A percentile compares a stretch with the other conserved stretches of the same genome.
Conservation (phyloP, 2,797 vertebrate genomes). For the Muscicapa striata region DNA sequence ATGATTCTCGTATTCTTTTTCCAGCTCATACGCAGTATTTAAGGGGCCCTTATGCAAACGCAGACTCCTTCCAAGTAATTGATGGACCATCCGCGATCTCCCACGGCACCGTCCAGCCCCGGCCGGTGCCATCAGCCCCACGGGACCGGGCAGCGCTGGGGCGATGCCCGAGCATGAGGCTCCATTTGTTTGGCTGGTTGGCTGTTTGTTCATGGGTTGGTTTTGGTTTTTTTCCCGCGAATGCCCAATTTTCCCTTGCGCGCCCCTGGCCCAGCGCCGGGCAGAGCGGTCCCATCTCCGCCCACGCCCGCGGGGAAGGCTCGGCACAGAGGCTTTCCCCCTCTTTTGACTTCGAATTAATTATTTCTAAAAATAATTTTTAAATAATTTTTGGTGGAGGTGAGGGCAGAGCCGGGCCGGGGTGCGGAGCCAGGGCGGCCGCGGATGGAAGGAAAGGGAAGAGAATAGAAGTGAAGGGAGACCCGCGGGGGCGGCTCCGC, state of each 20-base stretch:
- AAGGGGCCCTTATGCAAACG: neutral
- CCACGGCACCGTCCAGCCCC: neutral
- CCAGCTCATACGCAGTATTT: neutral
- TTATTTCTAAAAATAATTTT: neutral
- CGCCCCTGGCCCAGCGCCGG: neutral
- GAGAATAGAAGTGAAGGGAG: too few relatives aligned
- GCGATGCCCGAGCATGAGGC: neutral
- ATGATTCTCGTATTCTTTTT: neutral
- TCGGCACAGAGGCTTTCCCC: fast-evolving
- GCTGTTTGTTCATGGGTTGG: neutral
- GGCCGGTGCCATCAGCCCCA: neutral
- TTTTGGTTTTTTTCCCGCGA: fast-evolving
- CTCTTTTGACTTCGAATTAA: neutral
- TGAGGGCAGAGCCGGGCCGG: neutral
- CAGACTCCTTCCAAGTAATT: neutral
- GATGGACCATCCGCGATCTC: neutral
- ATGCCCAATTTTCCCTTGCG: neutral
- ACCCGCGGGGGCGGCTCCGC: neutral
- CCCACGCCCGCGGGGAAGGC: neutral
- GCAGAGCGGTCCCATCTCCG: neutral
- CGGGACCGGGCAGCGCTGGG: neutral
- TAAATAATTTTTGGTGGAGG: neutral
- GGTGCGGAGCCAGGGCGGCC: neutral
- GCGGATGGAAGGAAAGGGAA: too few relatives aligned
- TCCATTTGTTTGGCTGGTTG: fast-evolving